Evolutionary conservation across 1,140 invertebrate species (phyloP).

Genomic region (Phenacoccus solenopsis): DNA sequence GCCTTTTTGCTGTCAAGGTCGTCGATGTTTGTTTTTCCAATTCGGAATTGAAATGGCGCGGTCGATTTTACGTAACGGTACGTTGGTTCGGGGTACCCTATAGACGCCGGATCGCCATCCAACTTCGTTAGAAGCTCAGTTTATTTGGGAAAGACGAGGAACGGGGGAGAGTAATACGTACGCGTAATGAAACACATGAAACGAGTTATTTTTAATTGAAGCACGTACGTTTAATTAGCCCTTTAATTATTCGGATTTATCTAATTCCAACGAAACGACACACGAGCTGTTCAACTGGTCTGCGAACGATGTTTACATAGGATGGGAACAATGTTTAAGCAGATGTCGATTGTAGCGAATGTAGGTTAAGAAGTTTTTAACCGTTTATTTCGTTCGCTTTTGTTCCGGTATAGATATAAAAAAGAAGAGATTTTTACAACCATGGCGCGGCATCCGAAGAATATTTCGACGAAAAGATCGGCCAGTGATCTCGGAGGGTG

Average conservation of each 20-base stretch:
- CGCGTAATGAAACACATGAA: no score
- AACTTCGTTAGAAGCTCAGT: no score
- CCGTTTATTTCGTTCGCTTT: background rate
- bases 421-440: background rate
- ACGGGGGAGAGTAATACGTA: no score
- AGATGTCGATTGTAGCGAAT: no score
- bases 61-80: no score
- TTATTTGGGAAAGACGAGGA: no score
- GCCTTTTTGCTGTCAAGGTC: no score
- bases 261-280: background rate
- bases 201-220: background rate
- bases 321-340: background rate
- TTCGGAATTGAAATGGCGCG: no score
- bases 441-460: background rate
- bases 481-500: slow-evolving; percentile 5
- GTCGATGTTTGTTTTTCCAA: no score
- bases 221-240: background rate
- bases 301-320: background rate
- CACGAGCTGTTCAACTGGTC: background rate
- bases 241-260: background rate
- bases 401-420: background rate
- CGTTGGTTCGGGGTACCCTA: no score
- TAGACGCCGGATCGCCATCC: no score
- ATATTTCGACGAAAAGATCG: background rate
- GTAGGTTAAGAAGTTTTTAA: no score